A percentile compares a stretch with the other conserved stretches of the same genome.
phyloP scores from a whole-genome alignment of 2,113 vertebrate genomes.

The Polyodon spathula region DNA sequence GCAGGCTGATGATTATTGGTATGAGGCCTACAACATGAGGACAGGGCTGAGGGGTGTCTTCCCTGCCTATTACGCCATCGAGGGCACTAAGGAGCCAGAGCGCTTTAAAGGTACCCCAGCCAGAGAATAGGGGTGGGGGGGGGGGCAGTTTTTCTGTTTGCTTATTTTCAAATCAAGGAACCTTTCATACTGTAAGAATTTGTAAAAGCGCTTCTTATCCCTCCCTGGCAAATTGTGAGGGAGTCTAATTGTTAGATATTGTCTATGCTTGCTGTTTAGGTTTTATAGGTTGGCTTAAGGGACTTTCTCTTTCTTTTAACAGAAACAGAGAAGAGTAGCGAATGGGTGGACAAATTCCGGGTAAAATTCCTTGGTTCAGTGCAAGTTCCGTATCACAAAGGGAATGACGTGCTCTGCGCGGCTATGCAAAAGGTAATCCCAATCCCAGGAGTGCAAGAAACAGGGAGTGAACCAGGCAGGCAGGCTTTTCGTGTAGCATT shows the following conservation, averaged over 20 bases:
- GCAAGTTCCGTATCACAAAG: conserved; percentile 93
- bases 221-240: too few species aligned
- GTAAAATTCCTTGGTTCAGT: conserved; percentile 94
- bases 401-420: conserved; percentile 90
- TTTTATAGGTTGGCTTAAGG: not conserved
- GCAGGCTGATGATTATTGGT: conserved; percentile 95
- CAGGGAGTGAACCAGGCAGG: not conserved
- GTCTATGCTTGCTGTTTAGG: not conserved
- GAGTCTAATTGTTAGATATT: too few species aligned
- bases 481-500: too few species aligned
- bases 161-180: not conserved
- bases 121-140: not conserved
- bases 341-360: conserved; percentile 85
- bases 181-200: too few species aligned
- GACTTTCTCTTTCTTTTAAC: conserved; percentile 23
- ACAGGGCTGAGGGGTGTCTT: conserved; percentile 80
- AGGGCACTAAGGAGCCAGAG: conserved; percentile 79
- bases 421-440: conserved; percentile 93
- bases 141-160: not conserved
- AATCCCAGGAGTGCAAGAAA: not conserved
- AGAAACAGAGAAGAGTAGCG: conserved; percentile 65
- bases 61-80: conserved; percentile 88
- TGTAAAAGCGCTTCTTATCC: too few species aligned
- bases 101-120: conserved; percentile 60
- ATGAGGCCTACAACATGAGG: conserved; percentile 94